Evolutionary conservation across 1,140 invertebrate species (phyloP).

Genomic region (Anthonomus grandis): DNA sequence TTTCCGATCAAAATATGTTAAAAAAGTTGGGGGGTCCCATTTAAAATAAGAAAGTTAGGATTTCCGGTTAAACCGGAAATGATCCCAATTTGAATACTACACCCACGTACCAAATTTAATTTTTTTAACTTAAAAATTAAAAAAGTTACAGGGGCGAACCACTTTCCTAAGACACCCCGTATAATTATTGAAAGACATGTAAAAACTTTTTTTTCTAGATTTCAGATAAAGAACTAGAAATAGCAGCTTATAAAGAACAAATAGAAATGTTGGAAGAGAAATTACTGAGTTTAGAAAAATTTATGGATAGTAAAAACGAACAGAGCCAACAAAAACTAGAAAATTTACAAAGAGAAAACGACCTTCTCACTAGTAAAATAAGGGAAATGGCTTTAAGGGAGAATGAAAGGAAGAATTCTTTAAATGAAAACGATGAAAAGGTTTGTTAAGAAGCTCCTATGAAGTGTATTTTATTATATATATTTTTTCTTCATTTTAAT

Average conservation of each 20-base stretch:
- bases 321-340: conserved; percentile 52
- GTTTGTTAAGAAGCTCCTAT: not conserved
- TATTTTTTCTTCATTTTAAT: not conserved
- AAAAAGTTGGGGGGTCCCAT: no score
- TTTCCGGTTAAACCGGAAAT: no score
- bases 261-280: conserved; percentile 65
- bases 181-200: conserved; percentile 12
- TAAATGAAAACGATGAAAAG: conserved; percentile 13
- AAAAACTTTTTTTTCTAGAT: conserved; percentile 53
- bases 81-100: no score
- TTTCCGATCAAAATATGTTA: no score
- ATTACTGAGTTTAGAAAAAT: conserved; percentile 58
- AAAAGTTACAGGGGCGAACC: no score
- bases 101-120: no score
- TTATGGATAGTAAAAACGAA: conserved; percentile 36
- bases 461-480: not conserved
- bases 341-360: conserved; percentile 54
- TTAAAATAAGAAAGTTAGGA: no score
- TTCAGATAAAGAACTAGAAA: conserved; percentile 70
- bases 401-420: conserved; percentile 35
- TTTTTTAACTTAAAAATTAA: no score
- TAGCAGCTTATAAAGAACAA: conserved; percentile 61
- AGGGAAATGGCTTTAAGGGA: conserved; percentile 11
- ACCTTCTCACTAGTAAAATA: conserved; percentile 8
- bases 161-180: no score